Evolutionary conservation across 2,888 invertebrate species (phyloP).

Genomic region (Patella ulyssiponensis): DNA sequence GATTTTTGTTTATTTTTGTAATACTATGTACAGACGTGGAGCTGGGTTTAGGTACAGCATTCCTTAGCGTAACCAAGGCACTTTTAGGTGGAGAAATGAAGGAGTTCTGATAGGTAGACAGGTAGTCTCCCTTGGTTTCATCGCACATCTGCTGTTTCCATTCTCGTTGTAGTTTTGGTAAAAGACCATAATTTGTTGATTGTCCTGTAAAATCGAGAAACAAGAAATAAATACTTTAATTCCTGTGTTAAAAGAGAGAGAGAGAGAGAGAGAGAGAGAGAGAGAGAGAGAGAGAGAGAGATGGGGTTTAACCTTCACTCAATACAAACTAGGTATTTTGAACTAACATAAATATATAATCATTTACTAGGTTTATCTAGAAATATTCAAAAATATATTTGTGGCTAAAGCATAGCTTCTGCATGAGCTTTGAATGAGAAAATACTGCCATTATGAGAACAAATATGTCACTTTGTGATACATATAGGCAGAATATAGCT

Average conservation of each 20-base stretch:
- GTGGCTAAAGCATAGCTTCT: no score
- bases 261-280: constrained; percentile 6
- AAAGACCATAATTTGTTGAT: constrained; percentile 66
- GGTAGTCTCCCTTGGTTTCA: constrained; percentile 56
- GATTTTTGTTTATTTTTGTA: constrained; percentile 64
- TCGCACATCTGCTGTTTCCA: constrained; percentile 53
- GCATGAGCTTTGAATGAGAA: no score
- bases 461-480: no score
- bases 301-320: no score
- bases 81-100: constrained; percentile 43
- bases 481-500: no score
- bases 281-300: constrained; percentile 3
- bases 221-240: no score
- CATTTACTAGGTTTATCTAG: no score
- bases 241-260: neutral
- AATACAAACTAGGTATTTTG: no score
- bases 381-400: no score
- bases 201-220: constrained; percentile 46
- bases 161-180: constrained; percentile 44
- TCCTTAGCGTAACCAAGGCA: constrained; percentile 43
- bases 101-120: constrained; percentile 53
- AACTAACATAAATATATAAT: neutral
- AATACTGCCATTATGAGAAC: no score
- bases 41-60: constrained; percentile 53
- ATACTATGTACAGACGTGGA: constrained; percentile 62